Evolutionary conservation across 1,140 invertebrate genomes (phyloP).

Genomic region (Panagrolaimus sp.): DNA sequence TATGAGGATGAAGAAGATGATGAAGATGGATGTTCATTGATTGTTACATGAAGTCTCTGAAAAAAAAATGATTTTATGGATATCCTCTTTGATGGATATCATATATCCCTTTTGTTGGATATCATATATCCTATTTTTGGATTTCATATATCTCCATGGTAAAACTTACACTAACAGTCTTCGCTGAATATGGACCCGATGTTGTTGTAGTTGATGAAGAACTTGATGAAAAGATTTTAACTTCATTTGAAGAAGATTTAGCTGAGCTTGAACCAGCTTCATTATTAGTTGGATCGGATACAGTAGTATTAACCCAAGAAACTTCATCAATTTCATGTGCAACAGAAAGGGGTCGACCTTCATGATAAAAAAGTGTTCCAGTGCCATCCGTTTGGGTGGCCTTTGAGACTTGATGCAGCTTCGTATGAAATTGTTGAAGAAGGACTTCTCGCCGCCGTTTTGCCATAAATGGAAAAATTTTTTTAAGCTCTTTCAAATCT

Average conservation of each 20-base stretch:
- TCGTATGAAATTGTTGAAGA: slow-evolving; percentile 30
- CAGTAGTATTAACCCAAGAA: background rate
- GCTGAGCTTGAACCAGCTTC: no score
- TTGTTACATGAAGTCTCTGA: slow-evolving; percentile 17
- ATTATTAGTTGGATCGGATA: background rate
- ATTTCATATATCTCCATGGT: no score
- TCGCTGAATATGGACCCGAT: no score
- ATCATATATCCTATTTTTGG: no score
- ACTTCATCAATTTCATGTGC: slow-evolving; percentile 9
- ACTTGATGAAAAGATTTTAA: no score
- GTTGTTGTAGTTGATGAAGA: no score
- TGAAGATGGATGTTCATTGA: slow-evolving; percentile 27
- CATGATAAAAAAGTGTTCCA: background rate
- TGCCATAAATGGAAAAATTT: slow-evolving; percentile 42
- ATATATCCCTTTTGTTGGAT: no score
- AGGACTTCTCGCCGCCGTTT: slow-evolving; percentile 42
- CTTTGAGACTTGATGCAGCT: slow-evolving; percentile 42
- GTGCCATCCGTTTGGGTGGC: slow-evolving; percentile 41
- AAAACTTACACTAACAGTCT: no score
- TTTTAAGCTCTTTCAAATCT: slow-evolving; percentile 38
- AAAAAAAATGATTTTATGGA: no score
- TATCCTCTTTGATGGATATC: no score
- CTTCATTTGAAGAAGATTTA: no score
- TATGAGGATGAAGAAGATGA: slow-evolving; percentile 28
- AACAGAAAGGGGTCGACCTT: background rate